Evolutionary conservation across 2,888 invertebrate species (phyloP), one percentile per base, ranked within the genome.

Genomic region (Drosophila monieri): DNA sequence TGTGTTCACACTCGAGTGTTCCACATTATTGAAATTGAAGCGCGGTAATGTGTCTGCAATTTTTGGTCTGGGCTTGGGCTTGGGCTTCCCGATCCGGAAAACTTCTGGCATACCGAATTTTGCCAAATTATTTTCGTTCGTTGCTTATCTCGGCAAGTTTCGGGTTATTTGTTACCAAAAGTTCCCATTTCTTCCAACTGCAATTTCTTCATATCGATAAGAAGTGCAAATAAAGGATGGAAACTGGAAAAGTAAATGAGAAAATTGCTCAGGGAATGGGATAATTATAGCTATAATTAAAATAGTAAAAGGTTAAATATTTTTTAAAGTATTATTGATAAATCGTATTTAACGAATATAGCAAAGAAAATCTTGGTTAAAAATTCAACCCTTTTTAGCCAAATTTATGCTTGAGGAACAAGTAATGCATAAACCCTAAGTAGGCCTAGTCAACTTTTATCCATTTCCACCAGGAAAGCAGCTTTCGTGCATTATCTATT

Each of bases 21-120:
- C 69, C 62, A 80, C 85, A 87, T 87, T 81, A 80, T 77, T 84
- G 88, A 86, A 84, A 78, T 78, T 71, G 70, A 62, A 69, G 70
- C 60, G 59, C 53, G 54, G 60, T 60, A 52, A 69, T 68, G 52
- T 58, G 46, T 68, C 52, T 52, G 46, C 58, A 48, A 57, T 48
- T 59, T 59, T 59, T 53, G 48, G 59, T 54, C 49, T 46, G 12
- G 69, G 18, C 52, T 53, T 52, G 49, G 47, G 49, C 48, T 48
- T 46, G n/a, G 69, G 23, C 52, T 57, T 53, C 57, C 57, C 32
- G 46, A 44, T 66, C 46, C 37, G 58, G 25, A 39, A 47, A 61
- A 61, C 60, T 65, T 67, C 51, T 30, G 46, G 67, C 49, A 56
- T 56, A 43, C 56, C 49, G 51, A 46, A 51, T 18, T 57, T 12